These are phyloP conservation scores for Deilephila elpenor DNA, from an alignment of 2,888 invertebrate genomes.

Conservation along the genomic window DNA sequence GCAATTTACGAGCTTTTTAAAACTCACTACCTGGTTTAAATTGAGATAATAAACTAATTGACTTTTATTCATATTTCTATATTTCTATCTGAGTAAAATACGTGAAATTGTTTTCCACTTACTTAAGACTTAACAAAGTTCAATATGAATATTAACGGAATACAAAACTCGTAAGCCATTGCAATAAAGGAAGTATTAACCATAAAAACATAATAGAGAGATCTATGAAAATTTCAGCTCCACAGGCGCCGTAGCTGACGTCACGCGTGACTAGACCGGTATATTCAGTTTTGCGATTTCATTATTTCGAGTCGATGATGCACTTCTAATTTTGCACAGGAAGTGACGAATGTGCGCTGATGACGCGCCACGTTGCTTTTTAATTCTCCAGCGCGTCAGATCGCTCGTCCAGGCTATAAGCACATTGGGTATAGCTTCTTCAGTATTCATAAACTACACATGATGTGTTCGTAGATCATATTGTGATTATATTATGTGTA, in stretches of 20 bases:
- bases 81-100: too few relatives aligned
- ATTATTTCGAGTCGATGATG: constrained; percentile 19
- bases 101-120: too few relatives aligned
- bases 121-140: too few relatives aligned
- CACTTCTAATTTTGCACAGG: constrained; percentile 20
- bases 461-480: too few relatives aligned
- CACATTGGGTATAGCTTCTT: too few relatives aligned
- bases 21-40: too few relatives aligned
- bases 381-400: neutral
- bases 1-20: too few relatives aligned
- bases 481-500: too few relatives aligned
- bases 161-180: neutral
- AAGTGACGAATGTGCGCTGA: constrained; percentile 11
- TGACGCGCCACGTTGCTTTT: constrained; percentile 3
- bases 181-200: neutral
- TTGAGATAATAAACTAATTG: too few relatives aligned
- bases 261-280: neutral
- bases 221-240: constrained; percentile 1
- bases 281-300: constrained; percentile 18
- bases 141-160: neutral
- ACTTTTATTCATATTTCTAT: too few relatives aligned
- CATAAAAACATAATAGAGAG: neutral
- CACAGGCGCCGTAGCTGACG: neutral
- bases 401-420: neutral
- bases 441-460: neutral